phyloP scores from a whole-genome alignment of 2,888 invertebrate species.

The Cremastobaeus sp. region DNA sequence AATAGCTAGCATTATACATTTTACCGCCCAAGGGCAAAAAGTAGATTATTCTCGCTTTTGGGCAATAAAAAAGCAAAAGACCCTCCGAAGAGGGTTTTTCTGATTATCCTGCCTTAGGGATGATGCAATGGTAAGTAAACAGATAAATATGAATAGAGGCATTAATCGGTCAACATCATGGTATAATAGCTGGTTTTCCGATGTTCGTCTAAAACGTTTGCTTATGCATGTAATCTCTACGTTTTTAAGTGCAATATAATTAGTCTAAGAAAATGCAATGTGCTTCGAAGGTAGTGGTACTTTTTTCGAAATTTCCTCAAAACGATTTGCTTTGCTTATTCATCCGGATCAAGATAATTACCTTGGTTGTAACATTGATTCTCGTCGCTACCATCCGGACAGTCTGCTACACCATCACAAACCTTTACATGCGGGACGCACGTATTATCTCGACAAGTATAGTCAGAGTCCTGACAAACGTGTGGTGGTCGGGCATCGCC shows the following conservation, averaged over 20 bases:
- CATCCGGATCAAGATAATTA: constrained; percentile 19
- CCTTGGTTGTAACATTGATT: constrained; percentile 77
- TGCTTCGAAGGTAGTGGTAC: constrained; percentile 31
- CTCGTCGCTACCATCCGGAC: constrained; percentile 82
- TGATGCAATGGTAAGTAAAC: no score
- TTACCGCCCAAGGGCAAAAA: no score
- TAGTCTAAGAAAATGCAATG: constrained; percentile 48
- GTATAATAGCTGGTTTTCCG: constrained; percentile 65
- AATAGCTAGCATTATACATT: no score
- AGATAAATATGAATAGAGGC: constrained; percentile 30
- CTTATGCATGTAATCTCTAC: constrained; percentile 41
- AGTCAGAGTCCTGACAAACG: constrained; percentile 30
- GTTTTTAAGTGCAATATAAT: constrained; percentile 48
- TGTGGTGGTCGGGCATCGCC: constrained; percentile 23
- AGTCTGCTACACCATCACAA: constrained; percentile 81
- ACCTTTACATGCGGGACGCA: constrained; percentile 78
- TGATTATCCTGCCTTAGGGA: no score
- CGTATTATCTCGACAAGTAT: constrained; percentile 80
- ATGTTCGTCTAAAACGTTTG: constrained; percentile 55
- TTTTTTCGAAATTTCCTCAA: constrained; percentile 30
- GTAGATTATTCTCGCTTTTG: no score
- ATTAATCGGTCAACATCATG: constrained; percentile 60
- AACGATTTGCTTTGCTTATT: neutral
- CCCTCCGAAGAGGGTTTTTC: no score
- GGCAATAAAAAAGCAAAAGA: no score